Percentiles rank a stretch among this genome's conserved stretches.
Conservation (phyloP, 2,113 vertebrate genomes). For the Mionectes macconnelli region DNA sequence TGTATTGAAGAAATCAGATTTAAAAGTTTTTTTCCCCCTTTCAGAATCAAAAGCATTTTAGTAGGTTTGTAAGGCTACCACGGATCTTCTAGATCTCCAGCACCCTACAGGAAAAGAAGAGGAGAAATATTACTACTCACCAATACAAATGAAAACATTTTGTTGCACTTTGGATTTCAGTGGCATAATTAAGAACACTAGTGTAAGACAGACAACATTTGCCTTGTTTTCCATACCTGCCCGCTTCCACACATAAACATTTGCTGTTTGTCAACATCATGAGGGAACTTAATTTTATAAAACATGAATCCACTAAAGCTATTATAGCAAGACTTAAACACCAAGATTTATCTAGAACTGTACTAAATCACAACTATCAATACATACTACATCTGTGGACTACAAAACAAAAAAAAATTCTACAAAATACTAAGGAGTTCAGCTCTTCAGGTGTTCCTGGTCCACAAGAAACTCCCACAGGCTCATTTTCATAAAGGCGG, state of each 20-base stretch:
- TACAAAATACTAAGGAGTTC: not conserved
- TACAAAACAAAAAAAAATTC: not conserved
- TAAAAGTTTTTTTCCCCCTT: constrained; percentile 85
- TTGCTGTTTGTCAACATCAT: not conserved
- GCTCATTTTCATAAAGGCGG: not conserved
- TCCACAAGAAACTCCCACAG: not conserved
- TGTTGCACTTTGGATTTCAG: constrained; percentile 65
- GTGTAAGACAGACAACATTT: not conserved
- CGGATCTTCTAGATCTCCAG: constrained; percentile 94
- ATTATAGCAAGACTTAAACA: not conserved
- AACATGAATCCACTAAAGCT: not conserved
- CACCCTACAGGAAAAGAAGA: constrained; percentile 88
- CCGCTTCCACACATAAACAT: not conserved
- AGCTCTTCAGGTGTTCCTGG: not conserved
- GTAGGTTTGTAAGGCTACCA: constrained; percentile 92
- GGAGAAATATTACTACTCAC: constrained; percentile 77
- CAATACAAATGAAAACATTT: constrained; percentile 48
- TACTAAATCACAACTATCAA: not conserved
- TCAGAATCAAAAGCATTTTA: constrained; percentile 88
- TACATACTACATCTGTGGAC: not conserved
- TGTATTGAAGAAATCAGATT: constrained; percentile 81
- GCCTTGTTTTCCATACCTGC: not conserved
- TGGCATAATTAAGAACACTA: constrained; percentile 32
- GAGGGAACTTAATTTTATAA: not conserved
- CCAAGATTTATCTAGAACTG: not conserved